Percentiles rank a stretch among this genome's conserved stretches.
These are phyloP conservation scores for Cichlasoma orientale DNA, from an alignment of 2,797 vertebrate species.

Conservation along the genomic window DNA sequence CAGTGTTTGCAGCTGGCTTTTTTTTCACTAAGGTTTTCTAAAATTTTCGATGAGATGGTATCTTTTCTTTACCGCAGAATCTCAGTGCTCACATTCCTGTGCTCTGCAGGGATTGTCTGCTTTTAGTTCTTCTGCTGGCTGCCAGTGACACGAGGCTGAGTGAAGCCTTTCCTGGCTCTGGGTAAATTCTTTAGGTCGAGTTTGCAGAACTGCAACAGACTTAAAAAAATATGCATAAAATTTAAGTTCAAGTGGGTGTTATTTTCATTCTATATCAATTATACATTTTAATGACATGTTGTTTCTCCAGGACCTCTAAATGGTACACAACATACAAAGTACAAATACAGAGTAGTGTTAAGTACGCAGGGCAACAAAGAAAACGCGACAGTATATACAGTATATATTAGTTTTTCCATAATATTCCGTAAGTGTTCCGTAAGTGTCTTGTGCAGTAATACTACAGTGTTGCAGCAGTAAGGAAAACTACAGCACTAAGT, in stretches of 20 bases:
- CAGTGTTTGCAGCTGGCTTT: background rate
- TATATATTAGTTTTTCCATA: too few relatives aligned
- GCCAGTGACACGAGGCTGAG: conserved; percentile 42
- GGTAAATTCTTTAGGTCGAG: background rate
- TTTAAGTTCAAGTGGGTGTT: background rate
- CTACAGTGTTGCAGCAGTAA: too few relatives aligned
- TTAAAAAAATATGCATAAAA: background rate
- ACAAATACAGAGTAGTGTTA: background rate
- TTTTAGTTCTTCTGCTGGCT: conserved; percentile 42
- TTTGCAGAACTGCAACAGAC: background rate
- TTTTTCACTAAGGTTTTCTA: conserved; percentile 2
- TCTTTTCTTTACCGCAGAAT: conserved; percentile 35
- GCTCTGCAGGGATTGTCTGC: conserved; percentile 57
- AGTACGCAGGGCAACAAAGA: background rate
- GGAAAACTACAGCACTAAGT: too few relatives aligned
- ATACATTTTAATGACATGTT: background rate
- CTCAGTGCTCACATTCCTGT: conserved; percentile 60
- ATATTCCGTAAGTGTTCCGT: too few relatives aligned
- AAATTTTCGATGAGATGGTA: conserved; percentile 34
- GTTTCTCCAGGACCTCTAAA: background rate
- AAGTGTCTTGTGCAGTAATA: too few relatives aligned
- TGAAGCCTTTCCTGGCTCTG: conserved; percentile 27
- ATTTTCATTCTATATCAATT: background rate
- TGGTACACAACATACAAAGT: background rate
- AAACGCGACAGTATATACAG: background rate